Conservation (phyloP, 23 tunicate genomes). For the Trididemnum clinides region DNA sequence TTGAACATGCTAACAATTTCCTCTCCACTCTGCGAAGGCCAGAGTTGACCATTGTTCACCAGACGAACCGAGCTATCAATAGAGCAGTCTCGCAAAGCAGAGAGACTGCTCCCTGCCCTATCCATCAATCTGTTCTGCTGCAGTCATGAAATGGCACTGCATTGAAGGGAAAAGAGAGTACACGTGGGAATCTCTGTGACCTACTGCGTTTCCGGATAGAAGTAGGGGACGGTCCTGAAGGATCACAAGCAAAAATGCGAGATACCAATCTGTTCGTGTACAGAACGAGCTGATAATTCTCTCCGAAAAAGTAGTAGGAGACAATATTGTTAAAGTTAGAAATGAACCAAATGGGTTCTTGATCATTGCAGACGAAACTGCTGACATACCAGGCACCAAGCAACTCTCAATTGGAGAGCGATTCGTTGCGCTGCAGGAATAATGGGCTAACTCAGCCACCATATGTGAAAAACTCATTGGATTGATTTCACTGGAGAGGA, state of each 20-base stretch:
- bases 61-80: no score
- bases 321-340: background rate
- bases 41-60: no score
- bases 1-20: no score
- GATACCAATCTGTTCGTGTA: background rate
- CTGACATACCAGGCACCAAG: background rate
- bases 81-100: no score
- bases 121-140: no score
- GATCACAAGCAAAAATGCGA: background rate
- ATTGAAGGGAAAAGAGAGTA: no score
- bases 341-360: background rate
- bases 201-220: background rate
- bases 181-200: background rate
- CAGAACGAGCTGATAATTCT: background rate
- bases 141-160: background rate
- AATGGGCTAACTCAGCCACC: background rate
- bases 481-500: background rate
- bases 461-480: background rate
- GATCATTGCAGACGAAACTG: background rate
- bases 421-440: background rate
- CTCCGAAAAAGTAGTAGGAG: background rate
- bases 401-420: background rate
- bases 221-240: slow-evolving; percentile 10
- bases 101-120: no score
- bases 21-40: no score